These are phyloP conservation scores for Drosophila mimetica DNA, from an alignment of 2,888 invertebrate genomes.

Conservation along the genomic window DNA sequence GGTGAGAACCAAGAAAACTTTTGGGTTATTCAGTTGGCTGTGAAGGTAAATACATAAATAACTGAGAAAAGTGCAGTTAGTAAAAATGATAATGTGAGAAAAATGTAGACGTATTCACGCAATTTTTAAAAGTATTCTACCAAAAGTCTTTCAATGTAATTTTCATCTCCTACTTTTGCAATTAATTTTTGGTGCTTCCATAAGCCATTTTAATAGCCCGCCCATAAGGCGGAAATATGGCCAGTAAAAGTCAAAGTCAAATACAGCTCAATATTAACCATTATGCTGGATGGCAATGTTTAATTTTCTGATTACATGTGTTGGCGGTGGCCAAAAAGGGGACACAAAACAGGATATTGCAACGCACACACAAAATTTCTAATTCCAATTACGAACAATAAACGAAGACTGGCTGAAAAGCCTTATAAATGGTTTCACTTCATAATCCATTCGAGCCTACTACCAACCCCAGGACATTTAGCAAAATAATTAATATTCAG, in stretches of 20 bases:
- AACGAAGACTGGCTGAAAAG: slow-evolving; percentile 57
- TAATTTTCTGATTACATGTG: slow-evolving; percentile 71
- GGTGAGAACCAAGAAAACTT: slow-evolving; percentile 48
- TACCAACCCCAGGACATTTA: slow-evolving; percentile 21
- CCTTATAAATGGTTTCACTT: slow-evolving; percentile 67
- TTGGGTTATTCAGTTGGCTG: slow-evolving; percentile 24
- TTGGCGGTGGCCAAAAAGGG: slow-evolving; percentile 28
- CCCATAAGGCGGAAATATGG: slow-evolving; percentile 61
- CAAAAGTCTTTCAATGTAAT: background rate
- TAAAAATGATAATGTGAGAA: slow-evolving; percentile 1
- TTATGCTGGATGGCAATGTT: slow-evolving; percentile 58
- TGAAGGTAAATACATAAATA: slow-evolving; percentile 59
- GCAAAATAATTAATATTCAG: slow-evolving; percentile 75
- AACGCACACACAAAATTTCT: slow-evolving; percentile 72
- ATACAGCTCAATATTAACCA: slow-evolving; percentile 54
- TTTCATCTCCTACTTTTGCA: slow-evolving; percentile 1
- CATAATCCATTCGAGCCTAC: slow-evolving; percentile 66
- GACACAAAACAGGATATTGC: slow-evolving; percentile 49
- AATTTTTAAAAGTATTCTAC: background rate
- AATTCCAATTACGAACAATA: slow-evolving; percentile 77
- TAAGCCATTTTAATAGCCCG: slow-evolving; percentile 59
- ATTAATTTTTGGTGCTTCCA: slow-evolving; percentile 39
- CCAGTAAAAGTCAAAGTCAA: slow-evolving; percentile 43
- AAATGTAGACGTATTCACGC: background rate
- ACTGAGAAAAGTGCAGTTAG: slow-evolving; percentile 9